Evolutionary conservation across 2,113 vertebrate genomes (phyloP).

Genomic region (Rattus norvegicus): GRCr8 NC_086027.1:57897501-57898000

Average conservation of each 20-base stretch:
- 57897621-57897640: slow-evolving; percentile 73
- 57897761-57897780: not conserved
- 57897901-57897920: not conserved
- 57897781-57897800: too few relatives aligned
- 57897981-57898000: slow-evolving; percentile 81
- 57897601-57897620: slow-evolving; percentile 76
- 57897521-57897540: slow-evolving; percentile 72
- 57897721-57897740: not conserved
- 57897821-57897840: not conserved
- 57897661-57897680: slow-evolving; percentile 81
- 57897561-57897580: slow-evolving; percentile 84
- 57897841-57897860: not conserved
- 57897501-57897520: slow-evolving; percentile 2
- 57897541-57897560: slow-evolving; percentile 63
- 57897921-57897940: slow-evolving; percentile 61
- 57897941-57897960: slow-evolving; percentile 61
- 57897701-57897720: slow-evolving; percentile 80
- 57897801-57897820: not conserved
- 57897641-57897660: slow-evolving; percentile 74
- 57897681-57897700: slow-evolving; percentile 80
- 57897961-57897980: slow-evolving; percentile 77
- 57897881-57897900: not conserved
- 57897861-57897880: not conserved
- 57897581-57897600: slow-evolving; percentile 79
- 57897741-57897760: too few relatives aligned